Conservation (phyloP, 2,888 invertebrate species). For the Chloroclysta siterata region DNA sequence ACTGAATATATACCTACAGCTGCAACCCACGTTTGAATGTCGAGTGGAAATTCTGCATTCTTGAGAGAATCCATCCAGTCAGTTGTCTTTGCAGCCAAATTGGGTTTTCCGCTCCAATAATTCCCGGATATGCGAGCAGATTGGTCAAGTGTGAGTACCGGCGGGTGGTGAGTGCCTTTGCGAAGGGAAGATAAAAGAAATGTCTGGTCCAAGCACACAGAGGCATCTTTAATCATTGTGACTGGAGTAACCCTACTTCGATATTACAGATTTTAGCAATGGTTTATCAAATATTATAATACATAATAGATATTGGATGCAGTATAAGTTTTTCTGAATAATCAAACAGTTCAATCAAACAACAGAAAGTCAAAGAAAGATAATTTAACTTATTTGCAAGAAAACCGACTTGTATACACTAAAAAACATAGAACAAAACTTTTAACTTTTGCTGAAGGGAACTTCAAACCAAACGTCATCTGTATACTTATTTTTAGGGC, state of each 20-base stretch:
- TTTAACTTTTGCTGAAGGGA: too few relatives aligned
- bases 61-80: background rate
- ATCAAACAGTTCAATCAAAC: too few relatives aligned
- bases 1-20: background rate
- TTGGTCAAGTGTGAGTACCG: slow-evolving; percentile 38
- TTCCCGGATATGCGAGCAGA: slow-evolving; percentile 36
- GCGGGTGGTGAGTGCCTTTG: slow-evolving; percentile 35
- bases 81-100: slow-evolving; percentile 34
- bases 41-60: slow-evolving; percentile 1
- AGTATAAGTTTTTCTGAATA: too few relatives aligned
- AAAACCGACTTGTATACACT: too few relatives aligned
- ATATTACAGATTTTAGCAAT: background rate
- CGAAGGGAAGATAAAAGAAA: slow-evolving; percentile 12
- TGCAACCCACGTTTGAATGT: background rate
- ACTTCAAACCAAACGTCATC: too few relatives aligned
- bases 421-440: too few relatives aligned
- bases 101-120: slow-evolving; percentile 41
- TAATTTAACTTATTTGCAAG: too few relatives aligned
- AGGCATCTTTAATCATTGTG: background rate
- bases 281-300: too few relatives aligned
- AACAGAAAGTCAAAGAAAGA: too few relatives aligned
- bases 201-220: slow-evolving; percentile 1
- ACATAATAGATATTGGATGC: too few relatives aligned
- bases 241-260: background rate
- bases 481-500: too few relatives aligned